Evolutionary conservation across 2,113 vertebrate genomes (phyloP).

Genomic region (Pongo abelii): DNA sequence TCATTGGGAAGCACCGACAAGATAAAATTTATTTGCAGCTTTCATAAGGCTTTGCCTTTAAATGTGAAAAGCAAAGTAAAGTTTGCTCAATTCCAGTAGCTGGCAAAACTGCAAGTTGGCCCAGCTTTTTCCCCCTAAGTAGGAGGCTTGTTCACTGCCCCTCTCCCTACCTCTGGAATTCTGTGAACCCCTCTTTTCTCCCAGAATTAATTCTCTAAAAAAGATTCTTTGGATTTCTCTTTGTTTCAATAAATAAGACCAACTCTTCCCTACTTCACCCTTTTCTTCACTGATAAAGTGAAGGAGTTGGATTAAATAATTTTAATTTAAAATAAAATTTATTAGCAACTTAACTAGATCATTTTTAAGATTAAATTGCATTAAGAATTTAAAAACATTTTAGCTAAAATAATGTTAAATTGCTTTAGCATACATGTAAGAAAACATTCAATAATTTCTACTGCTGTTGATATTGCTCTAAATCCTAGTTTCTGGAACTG

Average conservation of each 20-base stretch:
- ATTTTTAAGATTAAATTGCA: slow-evolving; percentile 1
- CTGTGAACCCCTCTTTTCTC: not conserved
- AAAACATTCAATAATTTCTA: not conserved
- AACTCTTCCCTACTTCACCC: not conserved
- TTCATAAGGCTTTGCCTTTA: not conserved
- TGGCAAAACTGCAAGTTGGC: not conserved
- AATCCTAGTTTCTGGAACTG: slow-evolving; percentile 12
- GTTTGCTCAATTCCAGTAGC: not conserved
- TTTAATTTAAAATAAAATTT: slow-evolving; percentile 1
- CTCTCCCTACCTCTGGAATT: not conserved
- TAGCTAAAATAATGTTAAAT: not conserved
- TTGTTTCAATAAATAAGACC: not conserved
- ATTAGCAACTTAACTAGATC: not conserved
- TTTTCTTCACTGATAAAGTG: not conserved
- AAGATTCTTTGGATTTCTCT: not conserved
- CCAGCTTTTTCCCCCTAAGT: not conserved
- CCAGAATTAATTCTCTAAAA: not conserved
- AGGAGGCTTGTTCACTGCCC: not conserved
- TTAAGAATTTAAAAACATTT: not conserved
- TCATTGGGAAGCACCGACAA: not conserved
- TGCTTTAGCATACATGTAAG: not conserved
- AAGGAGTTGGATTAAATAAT: not conserved
- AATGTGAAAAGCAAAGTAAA: not conserved
- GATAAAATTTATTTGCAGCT: not conserved
- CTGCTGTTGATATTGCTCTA: not conserved